These are phyloP conservation scores for Nephrocerus scutellatus DNA, from an alignment of 2,888 invertebrate genomes.

Conservation along the genomic window DNA sequence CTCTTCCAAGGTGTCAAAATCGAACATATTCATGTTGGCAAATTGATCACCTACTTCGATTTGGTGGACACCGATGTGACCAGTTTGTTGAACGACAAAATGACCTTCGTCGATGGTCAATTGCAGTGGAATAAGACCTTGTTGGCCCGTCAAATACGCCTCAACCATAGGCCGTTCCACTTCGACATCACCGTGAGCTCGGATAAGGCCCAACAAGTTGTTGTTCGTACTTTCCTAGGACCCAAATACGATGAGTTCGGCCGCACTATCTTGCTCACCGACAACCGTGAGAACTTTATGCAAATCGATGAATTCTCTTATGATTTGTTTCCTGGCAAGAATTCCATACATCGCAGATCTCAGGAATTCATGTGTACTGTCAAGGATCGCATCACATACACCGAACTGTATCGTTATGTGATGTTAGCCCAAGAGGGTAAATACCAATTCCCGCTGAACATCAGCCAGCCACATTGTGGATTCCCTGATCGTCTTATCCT, in stretches of 20 bases:
- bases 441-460: slow-evolving; percentile 44
- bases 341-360: slow-evolving; percentile 32
- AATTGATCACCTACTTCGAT: slow-evolving; percentile 60
- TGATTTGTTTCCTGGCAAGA: slow-evolving; percentile 51
- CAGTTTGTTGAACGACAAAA: slow-evolving; percentile 2
- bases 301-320: slow-evolving; percentile 57
- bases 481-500: slow-evolving; percentile 57
- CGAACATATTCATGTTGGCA: slow-evolving; percentile 55
- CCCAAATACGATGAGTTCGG: slow-evolving; percentile 59
- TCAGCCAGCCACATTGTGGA: slow-evolving; percentile 50
- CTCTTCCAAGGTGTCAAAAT: slow-evolving; percentile 55
- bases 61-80: slow-evolving; percentile 53
- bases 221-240: slow-evolving; percentile 60
- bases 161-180: slow-evolving; percentile 62
- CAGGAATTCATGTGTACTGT: slow-evolving; percentile 42
- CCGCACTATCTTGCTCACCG: slow-evolving; percentile 49
- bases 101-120: background rate
- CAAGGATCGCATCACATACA: slow-evolving; percentile 51
- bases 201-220: slow-evolving; percentile 52
- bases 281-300: slow-evolving; percentile 56
- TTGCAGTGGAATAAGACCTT: slow-evolving; percentile 39
- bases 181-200: slow-evolving; percentile 55
- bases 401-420: slow-evolving; percentile 47
- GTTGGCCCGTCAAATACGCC: slow-evolving; percentile 56
- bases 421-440: slow-evolving; percentile 47